Conservation (phyloP, 64 coral and sea anemone species). For the Orbicella faveolata region DNA sequence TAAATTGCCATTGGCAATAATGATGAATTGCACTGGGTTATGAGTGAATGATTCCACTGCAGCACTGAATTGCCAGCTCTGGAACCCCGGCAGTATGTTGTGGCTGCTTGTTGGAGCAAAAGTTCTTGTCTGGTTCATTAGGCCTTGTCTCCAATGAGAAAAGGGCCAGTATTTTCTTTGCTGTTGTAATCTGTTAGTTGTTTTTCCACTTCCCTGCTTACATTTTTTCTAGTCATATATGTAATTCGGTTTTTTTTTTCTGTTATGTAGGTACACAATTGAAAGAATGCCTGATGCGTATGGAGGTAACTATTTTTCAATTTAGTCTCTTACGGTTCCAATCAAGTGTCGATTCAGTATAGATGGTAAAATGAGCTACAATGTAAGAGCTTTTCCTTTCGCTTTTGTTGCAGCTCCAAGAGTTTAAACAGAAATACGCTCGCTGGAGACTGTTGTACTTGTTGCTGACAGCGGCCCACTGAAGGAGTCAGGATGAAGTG, state of each 20-base stretch:
- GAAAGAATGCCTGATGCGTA: constrained; percentile 97
- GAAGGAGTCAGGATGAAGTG: no score
- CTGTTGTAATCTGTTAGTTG: no score
- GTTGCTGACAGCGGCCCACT: no score
- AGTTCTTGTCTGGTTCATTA: no score
- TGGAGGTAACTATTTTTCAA: constrained; percentile 65
- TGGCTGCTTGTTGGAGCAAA: no score
- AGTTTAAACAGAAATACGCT: not conserved
- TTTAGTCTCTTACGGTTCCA: not conserved
- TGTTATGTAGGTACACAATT: constrained; percentile 77
- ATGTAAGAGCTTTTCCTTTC: not conserved
- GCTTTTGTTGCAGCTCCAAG: constrained; percentile 28
- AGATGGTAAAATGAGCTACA: not conserved
- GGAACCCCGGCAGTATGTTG: no score
- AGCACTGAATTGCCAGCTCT: constrained; percentile 6
- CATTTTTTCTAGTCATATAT: not conserved
- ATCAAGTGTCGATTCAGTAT: no score
- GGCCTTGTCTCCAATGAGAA: no score
- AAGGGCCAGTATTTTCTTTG: no score
- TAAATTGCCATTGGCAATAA: not conserved
- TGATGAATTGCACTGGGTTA: constrained; percentile 42
- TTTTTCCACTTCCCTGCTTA: no score
- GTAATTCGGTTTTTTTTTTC: not conserved
- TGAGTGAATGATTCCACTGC: constrained; percentile 7
- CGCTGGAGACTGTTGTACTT: not conserved